Percentiles rank a stretch among this genome's conserved stretches.
These are phyloP conservation scores for Astur gentilis DNA, from an alignment of 2,113 vertebrate species.

Conservation along the genomic window DNA sequence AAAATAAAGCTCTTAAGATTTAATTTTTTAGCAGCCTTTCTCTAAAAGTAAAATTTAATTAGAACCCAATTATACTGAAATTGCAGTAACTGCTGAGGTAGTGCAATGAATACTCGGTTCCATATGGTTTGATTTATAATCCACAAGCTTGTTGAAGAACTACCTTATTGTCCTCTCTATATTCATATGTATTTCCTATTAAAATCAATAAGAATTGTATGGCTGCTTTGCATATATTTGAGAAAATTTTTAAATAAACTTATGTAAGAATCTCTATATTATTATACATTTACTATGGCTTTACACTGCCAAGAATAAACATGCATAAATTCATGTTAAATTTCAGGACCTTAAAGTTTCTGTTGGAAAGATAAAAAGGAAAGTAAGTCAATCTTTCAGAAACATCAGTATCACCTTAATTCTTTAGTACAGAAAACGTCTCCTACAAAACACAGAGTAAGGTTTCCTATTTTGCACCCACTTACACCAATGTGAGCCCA, in stretches of 20 bases:
- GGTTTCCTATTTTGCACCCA: neutral
- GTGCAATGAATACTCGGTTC: neutral
- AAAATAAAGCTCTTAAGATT: slow-evolving; percentile 35
- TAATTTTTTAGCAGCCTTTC: slow-evolving; percentile 13
- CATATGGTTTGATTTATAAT: neutral
- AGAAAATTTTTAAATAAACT: neutral
- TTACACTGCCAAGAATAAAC: neutral
- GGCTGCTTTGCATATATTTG: neutral
- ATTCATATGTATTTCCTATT: neutral
- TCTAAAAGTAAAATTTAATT: slow-evolving; percentile 34
- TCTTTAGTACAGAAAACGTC: neutral
- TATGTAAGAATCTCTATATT: neutral
- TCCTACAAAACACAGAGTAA: neutral
- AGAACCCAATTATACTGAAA: slow-evolving; percentile 10
- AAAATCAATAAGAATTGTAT: neutral
- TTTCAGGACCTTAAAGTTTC: neutral
- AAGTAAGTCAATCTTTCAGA: neutral
- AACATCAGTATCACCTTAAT: neutral
- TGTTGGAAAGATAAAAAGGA: neutral
- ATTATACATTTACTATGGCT: neutral
- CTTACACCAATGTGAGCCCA: neutral
- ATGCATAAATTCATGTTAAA: neutral
- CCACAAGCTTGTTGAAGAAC: neutral
- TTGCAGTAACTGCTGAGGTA: slow-evolving; percentile 22
- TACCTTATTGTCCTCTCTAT: neutral